Evolutionary conservation across 2,888 invertebrate genomes (phyloP), one percentile per base, ranked within the genome.

Genomic region (Uloborus plumipes): DNA sequence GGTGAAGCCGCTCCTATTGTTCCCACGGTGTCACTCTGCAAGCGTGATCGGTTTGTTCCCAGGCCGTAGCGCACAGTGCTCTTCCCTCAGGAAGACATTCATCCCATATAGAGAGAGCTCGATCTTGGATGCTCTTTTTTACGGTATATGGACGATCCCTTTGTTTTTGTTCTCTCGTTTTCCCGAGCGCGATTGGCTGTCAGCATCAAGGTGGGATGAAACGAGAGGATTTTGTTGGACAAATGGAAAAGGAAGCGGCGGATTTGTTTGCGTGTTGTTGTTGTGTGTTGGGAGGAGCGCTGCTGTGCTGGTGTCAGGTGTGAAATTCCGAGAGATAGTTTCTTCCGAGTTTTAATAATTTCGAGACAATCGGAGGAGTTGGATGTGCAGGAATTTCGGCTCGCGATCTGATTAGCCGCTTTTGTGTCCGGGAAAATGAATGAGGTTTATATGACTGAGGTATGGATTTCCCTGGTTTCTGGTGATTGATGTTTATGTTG

Each of bases 401-500:
- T 53, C 69, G 39, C 26, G 51, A n/a, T 55, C 61, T 76, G 53
- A 50, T 51, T 62, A 18, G 26, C 18, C n/a, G 16, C 26, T 39
- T 14, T 39, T 39, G n/a, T n/a, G 16, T 20, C 20, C 47, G 31
- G 18, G 22, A 73, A 31, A 49, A 78, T 78, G 78, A 78, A 78
- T 26, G 78, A 78, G 20, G 78, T 78, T 18, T 78, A 55, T 59
- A 71, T 78, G 71, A 58, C 78, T 22, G 78, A 78, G 78, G 78
- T 78, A 71, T 18, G 47, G 39, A 39, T 39, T 39, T 39, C 39
- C 39, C 39, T 39, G 39, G 1, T 39, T 39, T 39, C 39, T 39
- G 7, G 3, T 39, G 9, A 39, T 9, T 39, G 6, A 11, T 39
- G 9, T 39, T 39, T 39, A 39, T 39, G 39, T 39, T 39, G 39